phyloP scores from a whole-genome alignment of 2,797 vertebrate species.

The Pangasius djambal region DNA sequence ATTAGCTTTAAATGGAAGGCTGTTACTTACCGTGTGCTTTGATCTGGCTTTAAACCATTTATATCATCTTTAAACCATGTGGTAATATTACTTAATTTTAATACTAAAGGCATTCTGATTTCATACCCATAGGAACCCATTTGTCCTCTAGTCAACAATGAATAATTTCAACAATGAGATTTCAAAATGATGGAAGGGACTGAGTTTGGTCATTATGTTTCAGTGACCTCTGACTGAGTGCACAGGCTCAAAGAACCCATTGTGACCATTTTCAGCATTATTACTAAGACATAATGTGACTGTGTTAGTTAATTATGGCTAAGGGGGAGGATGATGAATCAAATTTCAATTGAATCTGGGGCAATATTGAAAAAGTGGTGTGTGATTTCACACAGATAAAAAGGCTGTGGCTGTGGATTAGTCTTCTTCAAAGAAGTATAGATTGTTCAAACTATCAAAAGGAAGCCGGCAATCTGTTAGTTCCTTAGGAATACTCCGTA shows the following conservation, averaged over 20 bases:
- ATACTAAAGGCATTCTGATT: not conserved
- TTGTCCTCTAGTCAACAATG: not conserved
- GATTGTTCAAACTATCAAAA: constrained; percentile 5
- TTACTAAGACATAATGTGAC: constrained; percentile 15
- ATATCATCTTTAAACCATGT: not conserved
- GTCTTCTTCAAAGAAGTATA: not conserved
- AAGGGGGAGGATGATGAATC: not conserved
- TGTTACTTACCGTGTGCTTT: not conserved
- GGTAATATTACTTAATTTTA: not conserved
- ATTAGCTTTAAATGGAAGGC: not conserved
- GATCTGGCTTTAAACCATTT: not conserved
- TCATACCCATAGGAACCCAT: not conserved
- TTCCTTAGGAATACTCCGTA: not conserved
- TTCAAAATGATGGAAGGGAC: constrained; percentile 18
- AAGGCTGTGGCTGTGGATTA: not conserved
- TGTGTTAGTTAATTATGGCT: constrained; percentile 3
- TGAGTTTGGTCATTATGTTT: constrained; percentile 51
- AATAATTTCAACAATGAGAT: constrained; percentile 22
- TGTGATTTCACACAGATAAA: constrained; percentile 16
- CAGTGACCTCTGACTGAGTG: constrained; percentile 43
- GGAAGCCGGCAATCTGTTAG: not conserved
- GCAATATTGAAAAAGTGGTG: constrained; percentile 12
- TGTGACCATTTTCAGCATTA: constrained; percentile 44
- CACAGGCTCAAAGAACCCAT: constrained; percentile 42
- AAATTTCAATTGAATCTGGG: constrained; percentile 22